Evolutionary conservation across 1,140 invertebrate species (phyloP).

Genomic region (Sinonovacula constricta): DNA sequence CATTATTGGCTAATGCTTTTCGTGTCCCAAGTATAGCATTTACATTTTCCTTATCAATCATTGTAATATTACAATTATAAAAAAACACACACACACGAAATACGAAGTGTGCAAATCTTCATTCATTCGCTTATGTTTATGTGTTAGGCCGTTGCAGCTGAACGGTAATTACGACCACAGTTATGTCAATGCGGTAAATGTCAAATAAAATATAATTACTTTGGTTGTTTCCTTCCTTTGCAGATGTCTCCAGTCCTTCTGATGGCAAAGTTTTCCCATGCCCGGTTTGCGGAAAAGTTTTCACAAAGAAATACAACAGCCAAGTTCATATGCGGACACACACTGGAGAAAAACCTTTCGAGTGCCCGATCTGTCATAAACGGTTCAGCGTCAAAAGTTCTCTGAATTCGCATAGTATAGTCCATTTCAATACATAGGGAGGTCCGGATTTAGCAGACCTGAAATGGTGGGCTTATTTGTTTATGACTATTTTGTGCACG

Average conservation of each 20-base stretch:
- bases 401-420: conserved; percentile 56
- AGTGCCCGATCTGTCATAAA: conserved; percentile 92
- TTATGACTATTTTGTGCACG: too few relatives aligned
- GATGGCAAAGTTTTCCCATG: conserved; percentile 31
- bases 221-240: neutral
- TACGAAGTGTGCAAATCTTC: too few relatives aligned
- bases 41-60: too few relatives aligned
- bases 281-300: conserved; percentile 59
- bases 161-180: neutral
- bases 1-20: too few relatives aligned
- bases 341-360: conserved; percentile 95
- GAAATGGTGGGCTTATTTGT: too few relatives aligned
- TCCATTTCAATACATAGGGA: conserved; percentile 16
- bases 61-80: neutral
- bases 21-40: too few relatives aligned
- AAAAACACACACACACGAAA: too few relatives aligned
- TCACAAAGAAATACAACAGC: conserved; percentile 29
- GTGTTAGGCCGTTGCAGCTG: too few relatives aligned
- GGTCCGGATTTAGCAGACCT: neutral
- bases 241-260: neutral
- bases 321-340: conserved; percentile 93
- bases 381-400: conserved; percentile 60
- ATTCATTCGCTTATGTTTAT: too few relatives aligned
- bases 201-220: neutral
- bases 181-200: neutral